Percentiles rank a stretch among this genome's conserved stretches.
Evolutionary conservation across 2,888 invertebrate genomes (phyloP).

Genomic region (Drosophila greeni): DNA sequence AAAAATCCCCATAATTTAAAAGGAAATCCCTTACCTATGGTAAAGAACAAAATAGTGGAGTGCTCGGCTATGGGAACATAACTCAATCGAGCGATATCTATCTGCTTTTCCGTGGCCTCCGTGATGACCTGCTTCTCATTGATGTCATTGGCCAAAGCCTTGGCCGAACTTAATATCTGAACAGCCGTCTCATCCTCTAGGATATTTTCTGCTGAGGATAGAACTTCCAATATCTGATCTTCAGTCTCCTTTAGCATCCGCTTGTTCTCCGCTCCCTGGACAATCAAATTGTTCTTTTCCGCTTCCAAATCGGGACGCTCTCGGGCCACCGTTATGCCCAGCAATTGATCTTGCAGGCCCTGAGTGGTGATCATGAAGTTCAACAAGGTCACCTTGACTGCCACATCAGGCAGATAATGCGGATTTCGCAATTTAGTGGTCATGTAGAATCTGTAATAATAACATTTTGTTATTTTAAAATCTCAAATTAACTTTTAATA

Average conservation of each 20-base stretch:
- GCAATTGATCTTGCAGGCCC: constrained; percentile 92
- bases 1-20: neutral
- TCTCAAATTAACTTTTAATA: no score
- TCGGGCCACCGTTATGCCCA: constrained; percentile 93
- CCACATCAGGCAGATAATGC: constrained; percentile 95
- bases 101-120: constrained; percentile 92
- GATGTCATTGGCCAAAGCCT: constrained; percentile 93
- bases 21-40: constrained; percentile 83
- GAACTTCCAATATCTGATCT: constrained; percentile 90
- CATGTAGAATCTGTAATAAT: constrained; percentile 86
- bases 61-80: constrained; percentile 95
- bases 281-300: constrained; percentile 91
- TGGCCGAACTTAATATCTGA: constrained; percentile 91
- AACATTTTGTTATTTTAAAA: neutral
- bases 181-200: constrained; percentile 96
- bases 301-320: constrained; percentile 95
- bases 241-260: constrained; percentile 92
- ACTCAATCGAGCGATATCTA: constrained; percentile 89
- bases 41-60: constrained; percentile 94
- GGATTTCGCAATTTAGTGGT: constrained; percentile 96
- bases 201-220: constrained; percentile 87
- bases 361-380: constrained; percentile 95
- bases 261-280: constrained; percentile 92
- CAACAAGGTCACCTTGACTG: constrained; percentile 92
- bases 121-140: constrained; percentile 93